phyloP scores from a whole-genome alignment of 2,797 vertebrate species.

The Manis javanica region DNA sequence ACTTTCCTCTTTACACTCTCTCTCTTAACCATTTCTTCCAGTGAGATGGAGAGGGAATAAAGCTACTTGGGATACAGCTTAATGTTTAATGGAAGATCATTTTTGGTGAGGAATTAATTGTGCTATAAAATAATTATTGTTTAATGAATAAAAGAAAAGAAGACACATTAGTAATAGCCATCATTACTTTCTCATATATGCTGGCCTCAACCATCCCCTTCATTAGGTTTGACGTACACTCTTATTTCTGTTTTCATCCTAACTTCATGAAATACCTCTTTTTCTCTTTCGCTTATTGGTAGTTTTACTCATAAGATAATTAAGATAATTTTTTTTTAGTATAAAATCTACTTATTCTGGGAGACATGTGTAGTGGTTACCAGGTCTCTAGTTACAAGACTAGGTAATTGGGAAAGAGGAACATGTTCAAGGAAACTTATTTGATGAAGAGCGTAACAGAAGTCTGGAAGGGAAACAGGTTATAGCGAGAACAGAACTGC shows the following conservation, averaged over 20 bases:
- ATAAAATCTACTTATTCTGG: not conserved
- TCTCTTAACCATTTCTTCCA: not conserved
- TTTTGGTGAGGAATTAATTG: not conserved
- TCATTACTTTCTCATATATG: not conserved
- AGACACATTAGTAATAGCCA: not conserved
- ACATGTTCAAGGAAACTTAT: not conserved
- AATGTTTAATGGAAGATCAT: not conserved
- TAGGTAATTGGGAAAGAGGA: not conserved
- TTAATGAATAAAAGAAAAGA: not conserved
- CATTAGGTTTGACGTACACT: not conserved
- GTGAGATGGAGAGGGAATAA: not conserved
- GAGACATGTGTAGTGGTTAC: not conserved
- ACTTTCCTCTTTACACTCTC: not conserved
- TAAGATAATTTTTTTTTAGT: not conserved
- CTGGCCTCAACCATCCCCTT: not conserved
- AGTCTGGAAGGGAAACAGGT: not conserved
- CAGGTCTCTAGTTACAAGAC: not conserved
- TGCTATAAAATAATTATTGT: not conserved
- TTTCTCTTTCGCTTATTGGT: slow-evolving; percentile 28
- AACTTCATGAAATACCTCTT: not conserved
- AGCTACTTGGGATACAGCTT: not conserved
- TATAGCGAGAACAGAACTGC: not conserved
- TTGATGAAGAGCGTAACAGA: not conserved
- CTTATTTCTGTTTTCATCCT: not conserved
- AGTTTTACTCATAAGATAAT: not conserved